Base-by-base conservation (phyloP, 2,113 vertebrate species). In the Eublepharis macularius region DNA sequence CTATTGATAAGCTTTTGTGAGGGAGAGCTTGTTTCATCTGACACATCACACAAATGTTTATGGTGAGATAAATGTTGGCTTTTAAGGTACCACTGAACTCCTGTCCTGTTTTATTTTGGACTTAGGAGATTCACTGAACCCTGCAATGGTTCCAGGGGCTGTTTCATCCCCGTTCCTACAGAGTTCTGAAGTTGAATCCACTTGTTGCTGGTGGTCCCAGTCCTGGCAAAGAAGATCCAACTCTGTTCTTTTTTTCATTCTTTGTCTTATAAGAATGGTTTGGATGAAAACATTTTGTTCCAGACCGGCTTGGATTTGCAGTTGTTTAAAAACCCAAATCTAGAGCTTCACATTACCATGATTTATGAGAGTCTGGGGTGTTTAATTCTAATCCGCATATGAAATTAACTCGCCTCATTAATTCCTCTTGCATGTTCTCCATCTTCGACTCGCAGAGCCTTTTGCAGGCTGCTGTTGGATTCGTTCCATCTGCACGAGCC, bases 391-490 rank as follows among this genome's bases (percentile, higher is more conserved):
- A 47, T 63, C 69, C 77, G 63, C 45, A 47, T 7, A 32, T 80
- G 32, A 79, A 85, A 80, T 49, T 36, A 73, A 60, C 66, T 73
- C 36, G 43, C 66, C 16, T n/a, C 45, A 17, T 73, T 21, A 72
- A n/a, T 36, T 66, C n/a, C 63, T 45, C 66, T 73, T 47, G 63
- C 7, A 4, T n/a, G 76, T 34, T 39, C 54, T 78, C 16, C 76
- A 32, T 73, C 57, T 63, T 24, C 54, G 47, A 49, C 68, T 39
- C 2, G 21, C 32, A 1, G n/a, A 73, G n/a, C 76, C 17, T 80
- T 73, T 49, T 32, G 14, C 68, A 49, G n/a, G 76, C 84, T 80
- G 68, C 43, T 73, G 76, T 41, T 85, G 84, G 84, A 73, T 36
- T 1, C 0, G 1, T 47, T 45, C 84, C 84, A 85, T 80, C 68